Evolutionary conservation across 2,797 vertebrate species (phyloP), one percentile per base, ranked within the genome.

Genomic region (Mastacembelus armatus): DNA sequence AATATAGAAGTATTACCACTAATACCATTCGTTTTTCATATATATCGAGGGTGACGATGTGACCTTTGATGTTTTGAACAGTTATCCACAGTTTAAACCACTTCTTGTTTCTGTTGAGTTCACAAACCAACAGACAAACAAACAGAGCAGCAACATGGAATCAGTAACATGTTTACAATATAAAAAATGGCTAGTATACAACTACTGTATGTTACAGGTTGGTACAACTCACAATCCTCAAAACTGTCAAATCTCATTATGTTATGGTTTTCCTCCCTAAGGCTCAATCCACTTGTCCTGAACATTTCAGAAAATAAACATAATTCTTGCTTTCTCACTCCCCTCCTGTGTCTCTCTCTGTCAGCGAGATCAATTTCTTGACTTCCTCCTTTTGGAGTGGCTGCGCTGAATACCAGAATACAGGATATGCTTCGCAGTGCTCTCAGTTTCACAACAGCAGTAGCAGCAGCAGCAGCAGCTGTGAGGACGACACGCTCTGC

Each of bases 331-430:
- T 42, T 21, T 29, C 22, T 60, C 38, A 38, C 48, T 54, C 30
- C 47, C 38, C 33, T 45, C 18, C 27, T 47, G 52, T 70, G 74
- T 73, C 66, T 70, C 44, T 70, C 58, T 76, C 60, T 85, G 87
- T 90, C 71, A 88, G 81, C 91, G 87, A 90, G 93, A 94, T 95
- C 93, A 92, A 93, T 94, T 94, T 93, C 93, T 92, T 86, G 91
- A 96, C 95, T 96, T 96, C 96, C 95, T 98, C 92, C 91, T 94
- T 93, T 88, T 92, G 85, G 88, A 92, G 91, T 60, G 84, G 91
- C 85, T 89, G 61, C 64, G 85, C 89, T 90, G 89, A 91, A 90
- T 86, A 91, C 80, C 90, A 91, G 88, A 90, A 84, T 84, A 91
- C 86, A 92, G 91, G 88, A 92, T 92, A 90, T 90, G 89, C 89